A percentile compares a stretch with the other conserved stretches of the same genome.
These are phyloP conservation scores for Danio choprae DNA, from an alignment of 2,797 vertebrate genomes.

Conservation along the genomic window DNA sequence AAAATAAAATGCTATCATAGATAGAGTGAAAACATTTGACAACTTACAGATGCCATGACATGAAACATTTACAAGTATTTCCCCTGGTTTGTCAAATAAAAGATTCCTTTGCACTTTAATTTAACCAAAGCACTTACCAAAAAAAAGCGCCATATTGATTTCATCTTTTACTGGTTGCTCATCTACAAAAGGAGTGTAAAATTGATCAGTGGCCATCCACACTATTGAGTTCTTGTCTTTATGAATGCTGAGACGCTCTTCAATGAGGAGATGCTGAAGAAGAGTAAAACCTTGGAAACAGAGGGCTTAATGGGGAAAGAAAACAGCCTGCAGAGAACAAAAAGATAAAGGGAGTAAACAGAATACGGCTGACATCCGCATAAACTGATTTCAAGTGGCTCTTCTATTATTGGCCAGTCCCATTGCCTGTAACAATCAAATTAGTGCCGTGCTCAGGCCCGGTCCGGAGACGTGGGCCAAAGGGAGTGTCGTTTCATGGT, in stretches of 20 bases:
- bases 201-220: slow-evolving; percentile 39
- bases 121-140: slow-evolving; percentile 35
- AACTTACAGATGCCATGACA: background rate
- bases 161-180: slow-evolving; percentile 32
- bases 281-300: slow-evolving; percentile 14
- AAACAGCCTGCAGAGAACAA: slow-evolving; percentile 47
- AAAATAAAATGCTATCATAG: too few species aligned
- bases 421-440: slow-evolving; percentile 68
- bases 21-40: background rate
- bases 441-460: slow-evolving; percentile 60
- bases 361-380: slow-evolving; percentile 39
- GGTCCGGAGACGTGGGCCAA: slow-evolving; percentile 73
- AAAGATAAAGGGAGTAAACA: slow-evolving; percentile 43
- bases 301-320: slow-evolving; percentile 44
- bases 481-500: slow-evolving; percentile 74
- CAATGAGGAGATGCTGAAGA: slow-evolving; percentile 19
- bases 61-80: background rate
- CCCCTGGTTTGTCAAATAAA: background rate
- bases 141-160: slow-evolving; percentile 44
- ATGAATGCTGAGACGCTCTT: slow-evolving; percentile 38
- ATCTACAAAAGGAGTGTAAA: slow-evolving; percentile 10
- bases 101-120: slow-evolving; percentile 2
- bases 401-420: slow-evolving; percentile 62
- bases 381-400: slow-evolving; percentile 57
- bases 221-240: slow-evolving; percentile 44